phyloP scores from a whole-genome alignment of 1,140 invertebrate genomes.

The Drosophila neocordata region DNA sequence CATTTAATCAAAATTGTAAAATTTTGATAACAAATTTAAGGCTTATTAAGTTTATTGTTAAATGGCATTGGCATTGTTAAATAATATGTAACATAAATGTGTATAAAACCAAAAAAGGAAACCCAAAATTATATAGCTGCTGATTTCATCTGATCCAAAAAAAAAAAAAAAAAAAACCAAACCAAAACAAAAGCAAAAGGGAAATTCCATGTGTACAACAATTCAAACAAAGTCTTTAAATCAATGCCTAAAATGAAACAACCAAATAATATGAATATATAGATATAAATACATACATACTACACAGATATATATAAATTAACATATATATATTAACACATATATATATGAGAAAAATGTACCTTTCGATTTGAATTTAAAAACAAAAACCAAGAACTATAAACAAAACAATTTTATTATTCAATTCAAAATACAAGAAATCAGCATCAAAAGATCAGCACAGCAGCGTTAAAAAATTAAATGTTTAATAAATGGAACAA shows the following conservation, averaged over 20 bases:
- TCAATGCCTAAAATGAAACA: conserved; percentile 25
- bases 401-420: conserved; percentile 8
- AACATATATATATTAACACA: neutral
- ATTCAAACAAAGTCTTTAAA: conserved; percentile 18
- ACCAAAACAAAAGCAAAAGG: conserved; percentile 2
- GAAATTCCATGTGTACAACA: neutral
- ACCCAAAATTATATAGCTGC: conserved; percentile 14
- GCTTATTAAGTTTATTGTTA: conserved; percentile 43
- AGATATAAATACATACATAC: neutral
- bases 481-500: conserved; percentile 8
- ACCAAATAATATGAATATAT: conserved; percentile 27
- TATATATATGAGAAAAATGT: conserved; percentile 36
- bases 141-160: conserved; percentile 36
- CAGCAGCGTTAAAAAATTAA: conserved; percentile 15
- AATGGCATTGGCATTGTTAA: conserved; percentile 28
- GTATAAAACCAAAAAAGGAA: conserved; percentile 24
- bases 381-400: conserved; percentile 7
- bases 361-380: conserved; percentile 22
- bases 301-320: neutral
- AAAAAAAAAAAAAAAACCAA: conserved; percentile 23
- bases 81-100: conserved; percentile 12
- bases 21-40: conserved; percentile 6
- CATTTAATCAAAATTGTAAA: conserved; percentile 10
- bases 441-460: conserved; percentile 2
- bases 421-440: conserved; percentile 1